Percentiles rank a stretch among this genome's conserved stretches.
phyloP scores from a whole-genome alignment of 2,888 invertebrate species.

The Hermaeophaga mercurialis region DNA sequence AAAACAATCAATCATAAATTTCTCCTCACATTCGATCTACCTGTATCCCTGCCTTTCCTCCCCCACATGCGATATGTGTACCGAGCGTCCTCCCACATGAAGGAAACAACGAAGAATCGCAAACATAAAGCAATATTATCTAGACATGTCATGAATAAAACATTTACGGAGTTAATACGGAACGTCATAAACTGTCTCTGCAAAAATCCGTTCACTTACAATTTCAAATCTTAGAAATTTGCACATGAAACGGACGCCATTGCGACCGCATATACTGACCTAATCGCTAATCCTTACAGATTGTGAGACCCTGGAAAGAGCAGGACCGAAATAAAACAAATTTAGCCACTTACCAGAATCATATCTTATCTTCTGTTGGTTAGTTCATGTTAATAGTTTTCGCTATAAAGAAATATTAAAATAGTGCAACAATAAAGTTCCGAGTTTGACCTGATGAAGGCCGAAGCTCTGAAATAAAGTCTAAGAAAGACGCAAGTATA shows the following conservation, averaged over 20 bases:
- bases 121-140: conserved; percentile 36
- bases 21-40: conserved; percentile 15
- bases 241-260: conserved; percentile 46
- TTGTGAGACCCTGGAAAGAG: background rate
- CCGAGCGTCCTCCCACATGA: conserved; percentile 23
- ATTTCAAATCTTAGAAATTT: conserved; percentile 51
- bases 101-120: conserved; percentile 22
- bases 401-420: no score
- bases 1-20: conserved; percentile 21
- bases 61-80: background rate
- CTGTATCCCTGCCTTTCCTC: conserved; percentile 8
- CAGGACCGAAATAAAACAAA: background rate
- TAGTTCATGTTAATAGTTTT: no score
- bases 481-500: no score
- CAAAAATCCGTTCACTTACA: conserved; percentile 48
- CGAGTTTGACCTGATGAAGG: no score
- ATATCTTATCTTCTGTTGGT: no score
- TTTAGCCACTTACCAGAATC: background rate
- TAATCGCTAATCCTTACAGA: conserved; percentile 1
- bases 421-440: no score
- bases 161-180: conserved; percentile 43
- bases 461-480: no score
- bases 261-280: conserved; percentile 4
- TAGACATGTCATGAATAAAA: conserved; percentile 47
- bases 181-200: conserved; percentile 48